phyloP scores from a whole-genome alignment of 2,113 vertebrate species.

The Catharus fuscescens region DNA sequence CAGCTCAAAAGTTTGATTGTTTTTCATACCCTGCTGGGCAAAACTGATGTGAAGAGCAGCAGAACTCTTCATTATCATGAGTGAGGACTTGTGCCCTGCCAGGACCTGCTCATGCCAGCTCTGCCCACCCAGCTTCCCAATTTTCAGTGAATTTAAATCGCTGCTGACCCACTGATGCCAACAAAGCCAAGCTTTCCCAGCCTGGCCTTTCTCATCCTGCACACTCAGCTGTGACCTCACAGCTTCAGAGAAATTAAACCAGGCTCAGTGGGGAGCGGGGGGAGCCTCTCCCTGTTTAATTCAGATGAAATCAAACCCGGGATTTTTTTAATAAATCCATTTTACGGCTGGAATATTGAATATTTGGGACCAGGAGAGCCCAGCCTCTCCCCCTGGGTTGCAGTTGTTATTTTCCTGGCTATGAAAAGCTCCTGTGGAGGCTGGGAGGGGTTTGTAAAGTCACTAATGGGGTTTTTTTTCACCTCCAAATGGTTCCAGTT shows the following conservation, averaged over 20 bases:
- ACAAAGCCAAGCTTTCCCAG: background rate
- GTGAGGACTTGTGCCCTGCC: background rate
- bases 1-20: background rate
- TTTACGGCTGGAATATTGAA: conserved; percentile 16
- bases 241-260: conserved; percentile 26
- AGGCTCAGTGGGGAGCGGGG: conserved; percentile 8
- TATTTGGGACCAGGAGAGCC: conserved; percentile 3
- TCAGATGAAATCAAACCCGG: conserved; percentile 3
- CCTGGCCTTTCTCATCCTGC: background rate
- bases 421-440: conserved; percentile 7
- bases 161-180: background rate
- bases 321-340: background rate
- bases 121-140: background rate
- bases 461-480: conserved; percentile 16
- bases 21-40: accelerated
- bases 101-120: background rate
- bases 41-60: background rate
- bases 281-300: background rate
- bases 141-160: background rate
- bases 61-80: accelerated
- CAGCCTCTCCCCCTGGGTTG: background rate
- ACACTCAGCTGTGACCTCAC: background rate
- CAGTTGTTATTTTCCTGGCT: background rate
- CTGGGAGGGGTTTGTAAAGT: background rate
- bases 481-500: background rate